Evolutionary conservation across 2,797 vertebrate species (phyloP).

Genomic region (Schizopygopsis malacanthus): DNA sequence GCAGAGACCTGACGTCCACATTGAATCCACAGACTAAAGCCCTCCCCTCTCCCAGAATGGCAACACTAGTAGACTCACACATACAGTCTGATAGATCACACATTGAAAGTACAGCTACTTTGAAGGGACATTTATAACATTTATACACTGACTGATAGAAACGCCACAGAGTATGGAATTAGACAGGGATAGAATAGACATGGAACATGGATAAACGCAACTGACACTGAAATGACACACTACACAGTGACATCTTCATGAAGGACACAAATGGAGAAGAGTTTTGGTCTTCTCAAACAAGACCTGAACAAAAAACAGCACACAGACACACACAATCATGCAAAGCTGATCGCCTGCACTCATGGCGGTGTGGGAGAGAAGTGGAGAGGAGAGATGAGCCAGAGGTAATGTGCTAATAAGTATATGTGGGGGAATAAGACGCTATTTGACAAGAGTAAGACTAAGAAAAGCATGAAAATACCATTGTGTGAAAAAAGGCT

Average conservation of each 20-base stretch:
- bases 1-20: slow-evolving; percentile 16
- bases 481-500: neutral
- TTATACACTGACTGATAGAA: slow-evolving; percentile 35
- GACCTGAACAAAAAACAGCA: slow-evolving; percentile 10
- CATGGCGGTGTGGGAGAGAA: slow-evolving; percentile 19
- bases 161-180: slow-evolving; percentile 15
- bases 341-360: slow-evolving; percentile 82
- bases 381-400: slow-evolving; percentile 17
- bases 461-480: neutral
- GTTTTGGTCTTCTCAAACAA: neutral
- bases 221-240: slow-evolving; percentile 22
- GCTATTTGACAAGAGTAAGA: neutral
- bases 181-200: neutral
- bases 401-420: neutral
- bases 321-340: slow-evolving; percentile 67
- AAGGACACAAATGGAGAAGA: slow-evolving; percentile 1
- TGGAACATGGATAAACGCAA: slow-evolving; percentile 1
- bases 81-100: slow-evolving; percentile 15
- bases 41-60: slow-evolving; percentile 40
- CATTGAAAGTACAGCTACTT: slow-evolving; percentile 5
- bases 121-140: slow-evolving; percentile 15
- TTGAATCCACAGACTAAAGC: slow-evolving; percentile 35
- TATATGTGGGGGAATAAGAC: neutral
- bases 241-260: slow-evolving; percentile 8
- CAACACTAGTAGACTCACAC: slow-evolving; percentile 22